Percentiles rank a stretch among this genome's conserved stretches.
phyloP scores from a whole-genome alignment of 2,797 vertebrate genomes.

The Hafferia zeledoni region DNA sequence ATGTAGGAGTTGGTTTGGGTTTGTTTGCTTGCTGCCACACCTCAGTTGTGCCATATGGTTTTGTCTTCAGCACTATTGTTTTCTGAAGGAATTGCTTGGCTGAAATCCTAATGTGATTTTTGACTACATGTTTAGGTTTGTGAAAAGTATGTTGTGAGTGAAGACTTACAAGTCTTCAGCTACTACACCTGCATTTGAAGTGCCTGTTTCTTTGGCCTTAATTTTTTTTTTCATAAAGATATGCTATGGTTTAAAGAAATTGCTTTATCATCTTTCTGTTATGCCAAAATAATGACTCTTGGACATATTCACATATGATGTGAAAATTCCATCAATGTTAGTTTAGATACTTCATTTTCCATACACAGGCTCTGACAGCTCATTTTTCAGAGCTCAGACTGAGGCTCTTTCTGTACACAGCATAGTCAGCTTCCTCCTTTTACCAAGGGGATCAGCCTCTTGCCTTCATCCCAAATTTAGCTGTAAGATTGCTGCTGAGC shows the following conservation, averaged over 20 bases:
- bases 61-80: background rate
- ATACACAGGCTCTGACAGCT: background rate
- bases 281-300: background rate
- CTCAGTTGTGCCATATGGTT: background rate
- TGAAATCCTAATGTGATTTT: background rate
- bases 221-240: background rate
- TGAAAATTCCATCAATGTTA: background rate
- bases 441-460: background rate
- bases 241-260: background rate
- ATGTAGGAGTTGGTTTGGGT: background rate
- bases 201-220: no score
- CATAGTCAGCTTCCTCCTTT: background rate
- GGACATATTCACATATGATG: background rate
- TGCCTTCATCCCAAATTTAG: background rate
- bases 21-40: slow-evolving; percentile 4
- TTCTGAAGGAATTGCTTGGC: background rate
- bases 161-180: background rate
- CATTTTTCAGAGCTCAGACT: background rate
- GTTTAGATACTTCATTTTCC: background rate
- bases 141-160: background rate
- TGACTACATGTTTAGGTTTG: background rate
- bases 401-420: background rate
- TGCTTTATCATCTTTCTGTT: background rate
- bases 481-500: background rate
- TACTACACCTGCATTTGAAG: background rate